Conservation (phyloP, 2,797 vertebrate species). For the Argya squamiceps region DNA sequence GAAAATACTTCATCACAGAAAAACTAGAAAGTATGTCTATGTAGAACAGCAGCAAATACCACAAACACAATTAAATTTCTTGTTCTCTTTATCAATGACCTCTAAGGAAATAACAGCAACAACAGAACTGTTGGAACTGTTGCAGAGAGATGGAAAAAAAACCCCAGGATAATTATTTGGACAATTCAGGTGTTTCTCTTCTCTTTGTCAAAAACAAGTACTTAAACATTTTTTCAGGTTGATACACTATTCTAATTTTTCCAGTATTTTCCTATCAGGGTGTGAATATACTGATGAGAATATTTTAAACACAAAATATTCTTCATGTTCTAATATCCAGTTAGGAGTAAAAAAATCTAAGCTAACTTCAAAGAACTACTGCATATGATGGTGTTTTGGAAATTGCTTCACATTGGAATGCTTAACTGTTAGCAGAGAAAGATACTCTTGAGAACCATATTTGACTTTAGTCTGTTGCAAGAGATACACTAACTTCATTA, state of each 20-base stretch:
- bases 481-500: not conserved
- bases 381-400: not conserved
- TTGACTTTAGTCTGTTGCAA: not conserved
- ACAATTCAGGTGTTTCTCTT: not conserved
- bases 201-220: not conserved
- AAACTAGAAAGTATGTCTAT: not conserved
- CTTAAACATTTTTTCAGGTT: not conserved
- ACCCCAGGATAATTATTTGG: not conserved
- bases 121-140: not conserved
- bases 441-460: not conserved
- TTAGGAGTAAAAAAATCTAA: not conserved
- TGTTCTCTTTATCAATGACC: not conserved
- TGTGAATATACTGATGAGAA: not conserved
- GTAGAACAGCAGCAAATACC: not conserved
- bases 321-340: not conserved
- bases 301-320: constrained; percentile 2
- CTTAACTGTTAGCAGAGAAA: not conserved
- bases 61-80: not conserved
- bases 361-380: not conserved
- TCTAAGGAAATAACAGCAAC: not conserved
- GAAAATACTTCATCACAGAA: not conserved
- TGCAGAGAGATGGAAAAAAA: not conserved
- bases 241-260: not conserved
- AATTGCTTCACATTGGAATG: not conserved
- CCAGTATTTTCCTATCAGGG: not conserved